Evolutionary conservation across 2,113 vertebrate species (phyloP).

Genomic region (Lanius collurio): DNA sequence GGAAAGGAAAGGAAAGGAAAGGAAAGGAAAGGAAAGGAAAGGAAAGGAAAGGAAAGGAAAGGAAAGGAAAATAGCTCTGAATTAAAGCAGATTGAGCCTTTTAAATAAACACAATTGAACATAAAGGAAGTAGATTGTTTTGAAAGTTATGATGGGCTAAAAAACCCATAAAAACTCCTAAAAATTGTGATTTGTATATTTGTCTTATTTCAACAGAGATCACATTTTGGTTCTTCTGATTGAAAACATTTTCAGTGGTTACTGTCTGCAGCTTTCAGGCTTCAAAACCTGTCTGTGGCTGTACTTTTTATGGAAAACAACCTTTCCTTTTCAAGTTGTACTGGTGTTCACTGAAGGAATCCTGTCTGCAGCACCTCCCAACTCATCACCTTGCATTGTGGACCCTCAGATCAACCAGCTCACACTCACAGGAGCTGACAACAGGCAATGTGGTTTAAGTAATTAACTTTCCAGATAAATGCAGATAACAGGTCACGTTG

Average conservation of each 20-base stretch:
- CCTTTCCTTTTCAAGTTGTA: background rate
- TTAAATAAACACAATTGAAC: slow-evolving; percentile 48
- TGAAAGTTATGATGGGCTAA: background rate
- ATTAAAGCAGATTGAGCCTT: slow-evolving; percentile 51
- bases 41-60: background rate
- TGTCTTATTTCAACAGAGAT: slow-evolving; percentile 19
- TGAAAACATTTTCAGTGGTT: slow-evolving; percentile 28
- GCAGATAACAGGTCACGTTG: background rate
- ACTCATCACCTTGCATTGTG: rapidly evolving
- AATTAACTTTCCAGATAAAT: background rate
- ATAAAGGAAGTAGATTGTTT: background rate
- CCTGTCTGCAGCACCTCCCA: background rate
- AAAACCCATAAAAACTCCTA: background rate
- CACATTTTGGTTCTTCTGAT: background rate
- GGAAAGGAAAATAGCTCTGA: background rate
- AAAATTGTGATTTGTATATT: background rate
- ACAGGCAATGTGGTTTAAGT: background rate
- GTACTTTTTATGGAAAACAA: background rate
- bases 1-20: too few relatives aligned
- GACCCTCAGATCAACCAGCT: background rate
- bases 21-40: background rate
- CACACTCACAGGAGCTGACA: background rate
- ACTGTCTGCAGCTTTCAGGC: background rate
- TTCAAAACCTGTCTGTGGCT: background rate
- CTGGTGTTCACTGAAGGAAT: background rate